Conservation (phyloP, 2,888 invertebrate genomes). For the Caenorhabditis sp. region DNA sequence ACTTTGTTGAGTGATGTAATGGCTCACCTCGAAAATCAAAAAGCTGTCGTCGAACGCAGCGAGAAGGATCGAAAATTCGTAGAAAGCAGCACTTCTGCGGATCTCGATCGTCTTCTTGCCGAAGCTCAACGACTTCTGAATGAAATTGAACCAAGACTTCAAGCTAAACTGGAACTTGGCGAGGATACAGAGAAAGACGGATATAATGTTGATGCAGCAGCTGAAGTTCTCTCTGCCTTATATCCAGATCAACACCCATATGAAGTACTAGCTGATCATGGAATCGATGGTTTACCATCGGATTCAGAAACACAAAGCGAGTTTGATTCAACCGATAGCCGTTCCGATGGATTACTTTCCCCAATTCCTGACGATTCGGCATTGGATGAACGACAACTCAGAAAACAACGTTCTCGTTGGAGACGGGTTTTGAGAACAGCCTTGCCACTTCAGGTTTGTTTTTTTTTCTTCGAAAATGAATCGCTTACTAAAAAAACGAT, state of each 20-base stretch:
- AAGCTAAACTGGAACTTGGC: conserved; percentile 28
- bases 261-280: conserved; percentile 62
- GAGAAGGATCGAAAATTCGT: conserved; percentile 46
- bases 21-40: conserved; percentile 55
- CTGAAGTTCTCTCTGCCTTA: conserved; percentile 64
- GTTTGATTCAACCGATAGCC: conserved; percentile 48
- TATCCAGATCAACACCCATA: conserved; percentile 64
- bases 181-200: conserved; percentile 50
- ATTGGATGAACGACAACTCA: conserved; percentile 47
- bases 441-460: conserved; percentile 78
- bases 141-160: conserved; percentile 35
- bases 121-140: conserved; percentile 44
- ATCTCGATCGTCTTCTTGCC: conserved; percentile 40
- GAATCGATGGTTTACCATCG: conserved; percentile 53
- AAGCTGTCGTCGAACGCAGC: conserved; percentile 45
- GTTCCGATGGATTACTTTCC: conserved; percentile 54
- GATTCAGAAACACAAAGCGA: conserved; percentile 53
- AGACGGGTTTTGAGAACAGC: conserved; percentile 68
- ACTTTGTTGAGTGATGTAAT: conserved; percentile 50
- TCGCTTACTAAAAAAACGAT: not conserved
- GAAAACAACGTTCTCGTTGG: conserved; percentile 66
- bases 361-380: conserved; percentile 59
- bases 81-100: conserved; percentile 53
- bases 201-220: conserved; percentile 65
- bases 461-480: not conserved